phyloP scores from a whole-genome alignment of 2,888 invertebrate genomes.

The Osmoderma eremita region DNA sequence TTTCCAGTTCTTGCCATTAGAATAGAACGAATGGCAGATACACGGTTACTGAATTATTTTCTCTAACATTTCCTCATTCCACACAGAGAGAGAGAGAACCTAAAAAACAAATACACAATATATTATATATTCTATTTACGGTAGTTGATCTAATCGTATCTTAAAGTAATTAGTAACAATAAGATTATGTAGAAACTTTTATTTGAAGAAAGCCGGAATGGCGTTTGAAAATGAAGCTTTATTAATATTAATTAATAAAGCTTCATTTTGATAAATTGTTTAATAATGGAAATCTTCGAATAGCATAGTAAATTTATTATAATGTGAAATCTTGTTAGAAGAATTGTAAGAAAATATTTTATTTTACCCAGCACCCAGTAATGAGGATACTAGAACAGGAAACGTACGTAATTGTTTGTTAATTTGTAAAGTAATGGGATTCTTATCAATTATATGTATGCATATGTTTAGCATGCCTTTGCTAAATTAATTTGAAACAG shows the following conservation, averaged over 20 bases:
- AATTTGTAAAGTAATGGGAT: too few relatives aligned
- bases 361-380: neutral
- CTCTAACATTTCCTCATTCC: neutral
- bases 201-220: neutral
- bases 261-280: neutral
- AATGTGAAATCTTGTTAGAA: too few relatives aligned
- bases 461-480: too few relatives aligned
- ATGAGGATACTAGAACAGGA: too few relatives aligned
- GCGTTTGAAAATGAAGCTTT: neutral
- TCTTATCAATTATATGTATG: too few relatives aligned
- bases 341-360: neutral
- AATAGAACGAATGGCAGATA: conserved; percentile 25
- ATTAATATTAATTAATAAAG: conserved; percentile 15
- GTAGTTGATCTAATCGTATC: conserved; percentile 29
- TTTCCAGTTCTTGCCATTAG: conserved; percentile 38
- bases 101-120: conserved; percentile 7
- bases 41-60: conserved; percentile 11
- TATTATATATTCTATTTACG: conserved; percentile 16
- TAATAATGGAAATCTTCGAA: conserved; percentile 5
- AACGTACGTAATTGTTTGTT: too few relatives aligned
- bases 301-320: too few relatives aligned
- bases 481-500: too few relatives aligned
- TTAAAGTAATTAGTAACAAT: conserved; percentile 20
- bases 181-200: neutral
- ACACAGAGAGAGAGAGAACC: too few relatives aligned